These are phyloP conservation scores for Epinotia bilunana DNA, from an alignment of 2,888 invertebrate genomes.

Conservation along the genomic window DNA sequence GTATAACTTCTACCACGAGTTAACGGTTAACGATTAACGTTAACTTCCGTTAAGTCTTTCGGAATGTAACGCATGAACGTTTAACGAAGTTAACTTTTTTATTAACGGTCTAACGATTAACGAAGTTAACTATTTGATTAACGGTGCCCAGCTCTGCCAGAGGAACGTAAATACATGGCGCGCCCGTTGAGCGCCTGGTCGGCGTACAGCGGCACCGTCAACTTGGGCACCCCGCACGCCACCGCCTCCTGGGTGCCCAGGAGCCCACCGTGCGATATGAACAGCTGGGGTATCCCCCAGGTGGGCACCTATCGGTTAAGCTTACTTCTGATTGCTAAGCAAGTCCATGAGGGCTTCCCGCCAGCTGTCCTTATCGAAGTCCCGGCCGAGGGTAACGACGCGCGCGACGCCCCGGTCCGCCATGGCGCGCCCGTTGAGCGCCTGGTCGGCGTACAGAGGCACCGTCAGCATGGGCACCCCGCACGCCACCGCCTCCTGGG, in stretches of 20 bases:
- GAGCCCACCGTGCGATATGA: constrained; percentile 86
- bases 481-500: constrained; percentile 84
- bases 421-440: constrained; percentile 81
- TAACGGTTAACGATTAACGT: too few relatives aligned
- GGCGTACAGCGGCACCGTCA: constrained; percentile 83
- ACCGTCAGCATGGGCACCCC: constrained; percentile 83
- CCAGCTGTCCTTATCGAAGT: constrained; percentile 66
- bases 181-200: constrained; percentile 82
- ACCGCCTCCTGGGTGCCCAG: constrained; percentile 85
- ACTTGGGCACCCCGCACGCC: constrained; percentile 81
- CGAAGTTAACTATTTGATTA: too few relatives aligned
- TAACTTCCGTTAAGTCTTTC: too few relatives aligned
- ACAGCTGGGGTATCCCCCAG: constrained; percentile 67
- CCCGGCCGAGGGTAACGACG: constrained; percentile 62
- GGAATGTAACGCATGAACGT: too few relatives aligned
- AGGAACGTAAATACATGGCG: constrained; percentile 68
- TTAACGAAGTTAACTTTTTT: too few relatives aligned
- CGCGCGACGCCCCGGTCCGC: constrained; percentile 79
- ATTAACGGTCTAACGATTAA: too few relatives aligned
- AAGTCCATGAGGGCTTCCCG: constrained; percentile 69
- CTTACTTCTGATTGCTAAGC: constrained; percentile 76
- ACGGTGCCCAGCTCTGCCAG: too few relatives aligned
- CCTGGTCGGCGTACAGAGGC: constrained; percentile 82
- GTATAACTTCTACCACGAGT: too few relatives aligned
- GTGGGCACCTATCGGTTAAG: too few relatives aligned